Evolutionary conservation across 2,797 vertebrate genomes (phyloP), one percentile per base, ranked within the genome.

Genomic region (Chanos chanos): DNA sequence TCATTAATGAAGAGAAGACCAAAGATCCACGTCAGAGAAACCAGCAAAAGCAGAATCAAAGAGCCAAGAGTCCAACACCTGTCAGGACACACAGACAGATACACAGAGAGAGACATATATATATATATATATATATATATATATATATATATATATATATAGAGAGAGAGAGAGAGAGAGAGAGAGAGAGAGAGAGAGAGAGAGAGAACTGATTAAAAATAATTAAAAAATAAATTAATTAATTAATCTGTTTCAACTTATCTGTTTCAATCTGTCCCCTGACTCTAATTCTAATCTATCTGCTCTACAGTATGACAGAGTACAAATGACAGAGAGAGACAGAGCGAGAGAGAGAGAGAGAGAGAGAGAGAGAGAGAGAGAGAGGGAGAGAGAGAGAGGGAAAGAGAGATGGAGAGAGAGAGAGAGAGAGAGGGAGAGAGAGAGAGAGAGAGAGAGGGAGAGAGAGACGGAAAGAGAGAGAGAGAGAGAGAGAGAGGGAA

Each of bases 11-110:
- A 94, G 74, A 95, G 89, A 53, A 95, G 88, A 59, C 94, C 94
- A 0, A 94, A 94, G 12, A 93, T 92, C 94, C 94, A 95, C 9
- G 93, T 94, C 59, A 96, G 87, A 7, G 93, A 90, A 82, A 94
- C 86, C 57, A 96, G 88, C 80, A 95, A 90, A 56, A 96, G 93
- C 53, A 95, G 89, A 0, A 91, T 92, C 28, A 95, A 87, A 47
- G 92, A 93, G 13, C 93, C 92, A 63, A 94, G 86, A 0, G 93
- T 92, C 94, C 94, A 96, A 12, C 92, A 94, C 81, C 94, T 95
- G 80, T 21, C 44, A 7, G 19, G 50, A 1, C 43, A 45, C 2
- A 2, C 45, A 8, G 4, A 63, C 25, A 36, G 48, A 2, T 16
- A 33, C 15, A 45, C 19, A 3, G 4, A 50, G 7, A 7, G 6